These are phyloP conservation scores for Abramis brama DNA, from an alignment of 2,113 vertebrate genomes.

Conservation along the genomic window DNA sequence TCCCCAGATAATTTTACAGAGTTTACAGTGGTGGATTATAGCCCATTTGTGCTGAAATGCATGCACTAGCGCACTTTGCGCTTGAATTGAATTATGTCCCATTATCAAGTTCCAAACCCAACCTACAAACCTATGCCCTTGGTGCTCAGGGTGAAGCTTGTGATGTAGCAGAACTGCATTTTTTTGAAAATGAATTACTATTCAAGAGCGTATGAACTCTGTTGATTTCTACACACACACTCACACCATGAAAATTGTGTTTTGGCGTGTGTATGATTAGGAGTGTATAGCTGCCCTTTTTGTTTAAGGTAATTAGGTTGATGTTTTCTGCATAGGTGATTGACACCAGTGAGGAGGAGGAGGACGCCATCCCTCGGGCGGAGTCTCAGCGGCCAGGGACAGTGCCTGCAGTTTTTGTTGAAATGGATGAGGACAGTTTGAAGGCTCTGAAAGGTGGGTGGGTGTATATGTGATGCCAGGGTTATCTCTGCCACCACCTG, in stretches of 20 bases:
- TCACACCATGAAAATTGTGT: no score
- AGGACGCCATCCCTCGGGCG: no score
- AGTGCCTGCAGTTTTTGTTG: not conserved
- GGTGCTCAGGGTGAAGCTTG: not conserved
- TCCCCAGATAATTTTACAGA: no score
- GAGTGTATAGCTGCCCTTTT: not conserved
- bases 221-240: no score
- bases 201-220: conserved; percentile 1
- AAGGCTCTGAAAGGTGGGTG: conserved; percentile 14
- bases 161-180: conserved; percentile 5
- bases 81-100: conserved; percentile 14
- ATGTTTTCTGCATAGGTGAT: not conserved
- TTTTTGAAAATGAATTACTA: not conserved
- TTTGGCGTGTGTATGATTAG: not conserved
- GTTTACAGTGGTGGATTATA: no score
- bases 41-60: no score
- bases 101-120: not conserved
- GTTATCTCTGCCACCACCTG: not conserved
- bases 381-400: no score
- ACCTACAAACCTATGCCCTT: conserved; percentile 17
- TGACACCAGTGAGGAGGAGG: no score
- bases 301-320: not conserved
- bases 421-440: not conserved
- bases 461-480: conserved; percentile 21
- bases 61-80: not conserved